Percentiles rank a stretch among this genome's conserved stretches.
These are phyloP conservation scores for Grammomys surdaster DNA, from an alignment of 2,113 vertebrate species.

Conservation along the genomic window DNA sequence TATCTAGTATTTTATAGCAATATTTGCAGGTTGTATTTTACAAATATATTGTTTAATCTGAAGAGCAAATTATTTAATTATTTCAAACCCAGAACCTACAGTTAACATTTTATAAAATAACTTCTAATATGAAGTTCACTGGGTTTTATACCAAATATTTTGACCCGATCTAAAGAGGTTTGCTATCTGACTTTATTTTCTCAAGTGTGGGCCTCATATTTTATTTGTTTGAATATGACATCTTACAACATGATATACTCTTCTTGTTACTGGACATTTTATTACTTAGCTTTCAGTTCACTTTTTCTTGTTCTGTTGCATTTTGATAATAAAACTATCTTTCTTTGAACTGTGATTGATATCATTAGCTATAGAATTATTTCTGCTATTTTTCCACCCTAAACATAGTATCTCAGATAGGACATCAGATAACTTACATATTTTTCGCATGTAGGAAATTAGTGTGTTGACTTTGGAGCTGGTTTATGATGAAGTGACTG, in stretches of 20 bases:
- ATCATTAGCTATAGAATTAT: background rate
- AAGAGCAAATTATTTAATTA: too few species aligned
- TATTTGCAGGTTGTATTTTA: background rate
- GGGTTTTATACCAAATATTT: background rate
- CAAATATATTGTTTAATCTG: background rate
- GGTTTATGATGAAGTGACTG: background rate
- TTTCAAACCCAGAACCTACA: background rate
- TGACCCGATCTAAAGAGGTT: background rate
- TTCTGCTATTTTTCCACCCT: too few species aligned
- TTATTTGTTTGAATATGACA: background rate
- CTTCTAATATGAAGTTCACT: background rate
- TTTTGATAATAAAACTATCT: background rate
- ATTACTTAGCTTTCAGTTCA: background rate
- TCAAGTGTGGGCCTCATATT: background rate
- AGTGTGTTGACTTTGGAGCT: background rate
- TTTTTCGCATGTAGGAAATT: background rate
- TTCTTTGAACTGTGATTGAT: background rate
- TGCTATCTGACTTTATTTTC: background rate
- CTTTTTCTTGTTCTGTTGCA: too few species aligned
- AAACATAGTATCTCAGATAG: background rate
- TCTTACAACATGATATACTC: background rate
- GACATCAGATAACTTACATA: background rate
- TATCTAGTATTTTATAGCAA: background rate
- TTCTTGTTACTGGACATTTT: background rate
- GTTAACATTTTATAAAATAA: background rate